phyloP scores from a whole-genome alignment of 1,140 invertebrate genomes.

The Paraescarpia echinospica region DNA sequence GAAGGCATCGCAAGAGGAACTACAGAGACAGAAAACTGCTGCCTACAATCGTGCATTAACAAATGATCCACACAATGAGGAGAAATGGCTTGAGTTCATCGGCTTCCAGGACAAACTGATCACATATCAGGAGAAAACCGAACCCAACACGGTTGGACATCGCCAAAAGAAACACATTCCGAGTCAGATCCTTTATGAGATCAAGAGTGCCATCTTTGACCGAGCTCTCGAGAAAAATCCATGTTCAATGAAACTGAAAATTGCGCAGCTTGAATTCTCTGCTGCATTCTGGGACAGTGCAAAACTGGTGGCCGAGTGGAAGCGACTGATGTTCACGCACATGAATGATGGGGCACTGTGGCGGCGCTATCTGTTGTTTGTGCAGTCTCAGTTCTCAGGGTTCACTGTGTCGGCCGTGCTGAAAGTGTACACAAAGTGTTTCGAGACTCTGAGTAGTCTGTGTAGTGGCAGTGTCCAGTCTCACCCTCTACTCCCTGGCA shows the following conservation, averaged over 20 bases:
- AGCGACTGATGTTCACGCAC: slow-evolving; percentile 57
- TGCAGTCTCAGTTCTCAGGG: slow-evolving; percentile 51
- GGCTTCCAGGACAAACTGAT: slow-evolving; percentile 56
- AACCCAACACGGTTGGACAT: slow-evolving; percentile 29
- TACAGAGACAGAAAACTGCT: slow-evolving; percentile 38
- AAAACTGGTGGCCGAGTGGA: slow-evolving; percentile 56
- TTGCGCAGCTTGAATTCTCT: slow-evolving; percentile 54
- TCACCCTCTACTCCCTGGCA: slow-evolving; percentile 37
- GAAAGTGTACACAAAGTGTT: slow-evolving; percentile 56
- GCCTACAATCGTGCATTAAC: slow-evolving; percentile 55
- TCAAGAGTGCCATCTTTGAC: slow-evolving; percentile 59
- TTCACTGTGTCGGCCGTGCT: slow-evolving; percentile 52
- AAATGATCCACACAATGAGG: slow-evolving; percentile 52
- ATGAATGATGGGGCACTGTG: slow-evolving; percentile 56
- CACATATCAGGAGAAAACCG: slow-evolving; percentile 26
- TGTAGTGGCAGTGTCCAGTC: slow-evolving; percentile 43
- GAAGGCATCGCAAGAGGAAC: not conserved
- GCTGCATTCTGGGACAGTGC: slow-evolving; percentile 50
- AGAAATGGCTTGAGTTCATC: slow-evolving; percentile 61
- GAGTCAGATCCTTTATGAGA: slow-evolving; percentile 49
- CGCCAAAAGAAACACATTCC: not conserved
- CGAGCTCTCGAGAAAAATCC: slow-evolving; percentile 60
- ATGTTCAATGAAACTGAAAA: slow-evolving; percentile 49
- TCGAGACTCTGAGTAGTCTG: slow-evolving; percentile 47
- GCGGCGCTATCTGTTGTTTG: slow-evolving; percentile 55